Percentiles rank a stretch among this genome's conserved stretches.
Evolutionary conservation across 2,797 vertebrate genomes (phyloP).

Genomic region (Trematomus bernacchii): DNA sequence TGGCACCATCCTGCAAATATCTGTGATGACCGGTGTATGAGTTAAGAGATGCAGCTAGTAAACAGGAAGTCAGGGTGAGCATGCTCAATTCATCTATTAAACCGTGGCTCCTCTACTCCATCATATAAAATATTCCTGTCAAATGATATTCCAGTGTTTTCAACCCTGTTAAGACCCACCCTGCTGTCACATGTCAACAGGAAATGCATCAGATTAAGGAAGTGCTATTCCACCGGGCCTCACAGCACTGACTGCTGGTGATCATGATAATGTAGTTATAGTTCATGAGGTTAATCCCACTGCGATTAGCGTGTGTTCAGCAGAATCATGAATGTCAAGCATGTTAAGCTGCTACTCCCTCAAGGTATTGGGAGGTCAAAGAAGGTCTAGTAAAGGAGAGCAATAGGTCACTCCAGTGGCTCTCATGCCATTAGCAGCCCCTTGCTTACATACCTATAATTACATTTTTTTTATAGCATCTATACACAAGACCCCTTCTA

Average conservation of each 20-base stretch:
- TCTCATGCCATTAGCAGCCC: neutral
- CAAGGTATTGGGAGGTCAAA: neutral
- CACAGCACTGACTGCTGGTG: neutral
- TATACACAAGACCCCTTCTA: no score
- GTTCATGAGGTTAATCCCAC: neutral
- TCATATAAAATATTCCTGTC: neutral
- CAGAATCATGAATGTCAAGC: neutral
- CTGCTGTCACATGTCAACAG: neutral
- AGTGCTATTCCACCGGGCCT: neutral
- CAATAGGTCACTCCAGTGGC: neutral
- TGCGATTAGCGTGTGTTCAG: neutral
- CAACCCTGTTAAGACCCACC: neutral
- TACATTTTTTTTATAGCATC: no score
- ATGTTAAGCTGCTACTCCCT: slow-evolving; percentile 7
- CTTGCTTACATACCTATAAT: neutral
- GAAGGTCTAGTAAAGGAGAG: neutral
- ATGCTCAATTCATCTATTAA: neutral
- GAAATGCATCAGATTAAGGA: neutral
- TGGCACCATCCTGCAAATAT: neutral
- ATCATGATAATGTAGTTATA: neutral
- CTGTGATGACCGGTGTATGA: neutral
- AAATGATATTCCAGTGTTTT: neutral
- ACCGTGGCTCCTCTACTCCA: no score
- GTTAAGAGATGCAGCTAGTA: neutral
- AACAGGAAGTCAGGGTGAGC: neutral